Base-by-base conservation (phyloP, 2,888 invertebrate species). In the Capitulum mitella region DNA sequence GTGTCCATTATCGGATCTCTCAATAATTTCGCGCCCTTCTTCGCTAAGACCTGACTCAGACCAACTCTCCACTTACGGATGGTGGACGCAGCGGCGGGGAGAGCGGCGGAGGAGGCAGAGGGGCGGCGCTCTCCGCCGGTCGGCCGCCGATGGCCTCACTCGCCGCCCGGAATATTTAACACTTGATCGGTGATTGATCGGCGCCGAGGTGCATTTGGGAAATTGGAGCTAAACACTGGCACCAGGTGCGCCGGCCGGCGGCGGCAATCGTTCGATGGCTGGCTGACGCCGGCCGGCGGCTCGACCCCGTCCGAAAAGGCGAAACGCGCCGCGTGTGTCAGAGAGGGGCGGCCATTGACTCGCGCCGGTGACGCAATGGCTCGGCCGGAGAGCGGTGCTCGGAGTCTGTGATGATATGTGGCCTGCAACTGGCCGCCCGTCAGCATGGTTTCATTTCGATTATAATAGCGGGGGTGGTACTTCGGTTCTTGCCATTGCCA, bases 1-100 rank as follows among this genome's bases (percentile, higher is more conserved):
- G 29, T 16, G 16, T 12, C 64, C 34, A 64, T 64, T 64, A 64
- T 64, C 64, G 64, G 64, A 64, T 64, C 64, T 64, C 64, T 64
- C 64, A 64, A 64, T 64, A 64, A 64, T 64, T 64, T 64, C 64
- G 34, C 58, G 19, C 64, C 64, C 34, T 64, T 34, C 64, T 19
- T 34, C 19, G 64, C 64, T 34, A 26, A 34, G 3, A 3, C 64
- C 64, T 34, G 64, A 64, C 19, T 64, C 64, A 32, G 34, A 29
- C 64, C 32, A 19, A 64, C 34, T 34, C 12, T 1, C 10, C 58
- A 5, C n/a, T 29, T 14, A 29, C 58, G 8, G 58, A 51, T 3
- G 22, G 3, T 22, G 10, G 51, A 51, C 51, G 5, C 29, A 12
- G 54, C 16, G 54, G 26, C 22, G 19, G 54, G 3, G 54, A 22